Conservation (phyloP, 2,113 vertebrate genomes). For the Corythornis vintsioides region DNA sequence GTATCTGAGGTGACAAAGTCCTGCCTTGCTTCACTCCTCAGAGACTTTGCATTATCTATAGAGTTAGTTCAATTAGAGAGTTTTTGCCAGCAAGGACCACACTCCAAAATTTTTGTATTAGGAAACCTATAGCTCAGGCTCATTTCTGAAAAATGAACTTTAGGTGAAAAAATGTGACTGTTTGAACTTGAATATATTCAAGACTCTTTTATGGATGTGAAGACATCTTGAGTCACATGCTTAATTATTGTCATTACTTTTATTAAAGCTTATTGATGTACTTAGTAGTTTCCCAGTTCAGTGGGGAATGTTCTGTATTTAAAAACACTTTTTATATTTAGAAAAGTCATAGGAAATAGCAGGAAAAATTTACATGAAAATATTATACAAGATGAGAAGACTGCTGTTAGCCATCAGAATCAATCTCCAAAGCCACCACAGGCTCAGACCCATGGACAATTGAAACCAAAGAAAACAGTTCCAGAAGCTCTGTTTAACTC, state of each 20-base stretch:
- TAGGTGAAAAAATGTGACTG: background rate
- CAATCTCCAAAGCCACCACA: background rate
- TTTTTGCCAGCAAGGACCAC: background rate
- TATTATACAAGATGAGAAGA: background rate
- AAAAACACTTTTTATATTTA: background rate
- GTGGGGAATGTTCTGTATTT: background rate
- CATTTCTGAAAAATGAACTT: background rate
- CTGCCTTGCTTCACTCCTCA: background rate
- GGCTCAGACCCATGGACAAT: background rate
- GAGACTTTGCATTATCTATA: background rate
- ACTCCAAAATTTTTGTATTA: background rate
- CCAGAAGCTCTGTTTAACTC: background rate
- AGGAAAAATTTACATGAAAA: background rate
- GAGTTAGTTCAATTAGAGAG: background rate
- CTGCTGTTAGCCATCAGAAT: background rate
- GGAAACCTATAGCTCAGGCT: background rate
- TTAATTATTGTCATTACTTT: background rate
- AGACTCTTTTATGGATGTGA: background rate
- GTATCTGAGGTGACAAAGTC: background rate
- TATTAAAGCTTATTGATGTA: background rate
- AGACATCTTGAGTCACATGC: background rate
- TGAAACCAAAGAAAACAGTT: background rate
- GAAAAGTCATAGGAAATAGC: background rate
- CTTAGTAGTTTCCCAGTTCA: background rate
- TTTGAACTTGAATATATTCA: background rate